phyloP scores from a whole-genome alignment of 2,797 vertebrate genomes.

The Malurus leucopterus region DNA sequence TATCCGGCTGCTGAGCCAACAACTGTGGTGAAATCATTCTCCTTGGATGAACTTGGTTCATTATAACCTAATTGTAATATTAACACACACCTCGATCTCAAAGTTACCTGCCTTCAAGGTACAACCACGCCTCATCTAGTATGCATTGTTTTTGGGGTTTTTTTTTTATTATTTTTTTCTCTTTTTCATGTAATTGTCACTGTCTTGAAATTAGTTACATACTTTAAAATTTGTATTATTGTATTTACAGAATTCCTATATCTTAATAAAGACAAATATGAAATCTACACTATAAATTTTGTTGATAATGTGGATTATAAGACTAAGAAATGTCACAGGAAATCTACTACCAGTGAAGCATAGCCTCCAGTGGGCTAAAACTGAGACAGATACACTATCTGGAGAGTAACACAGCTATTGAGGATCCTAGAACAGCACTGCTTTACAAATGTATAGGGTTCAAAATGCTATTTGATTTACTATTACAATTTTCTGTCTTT shows the following conservation, averaged over 20 bases:
- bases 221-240: not conserved
- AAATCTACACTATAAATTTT: not conserved
- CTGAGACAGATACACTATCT: not conserved
- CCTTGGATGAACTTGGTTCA: not conserved
- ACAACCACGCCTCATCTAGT: not conserved
- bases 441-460: not conserved
- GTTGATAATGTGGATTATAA: not conserved
- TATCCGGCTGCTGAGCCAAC: not conserved
- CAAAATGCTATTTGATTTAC: not conserved
- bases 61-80: not conserved
- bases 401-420: not conserved
- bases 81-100: not conserved
- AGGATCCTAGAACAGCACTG: not conserved
- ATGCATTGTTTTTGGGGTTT: rapidly evolving
- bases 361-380: not conserved
- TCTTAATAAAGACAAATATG: not conserved
- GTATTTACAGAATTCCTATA: not conserved
- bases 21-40: rapidly evolving
- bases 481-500: not conserved
- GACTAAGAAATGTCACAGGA: not conserved
- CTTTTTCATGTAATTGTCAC: not conserved
- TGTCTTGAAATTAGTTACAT: not conserved
- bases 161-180: no score
- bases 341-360: not conserved
- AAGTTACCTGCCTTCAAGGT: not conserved